phyloP scores from a whole-genome alignment of 2,888 invertebrate species.

The Hydrotaea diabolus region DNA sequence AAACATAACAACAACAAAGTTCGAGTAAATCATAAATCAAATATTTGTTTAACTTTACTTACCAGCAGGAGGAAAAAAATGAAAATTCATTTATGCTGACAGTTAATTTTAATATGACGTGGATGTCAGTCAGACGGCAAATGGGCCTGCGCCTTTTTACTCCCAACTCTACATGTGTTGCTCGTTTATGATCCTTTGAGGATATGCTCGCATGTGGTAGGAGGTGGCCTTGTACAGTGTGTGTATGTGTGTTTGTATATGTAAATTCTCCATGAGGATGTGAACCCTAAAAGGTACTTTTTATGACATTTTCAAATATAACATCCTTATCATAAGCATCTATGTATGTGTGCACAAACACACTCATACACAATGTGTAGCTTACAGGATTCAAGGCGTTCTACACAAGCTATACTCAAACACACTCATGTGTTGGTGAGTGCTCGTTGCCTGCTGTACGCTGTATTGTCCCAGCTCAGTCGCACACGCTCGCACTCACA shows the following conservation, averaged over 20 bases:
- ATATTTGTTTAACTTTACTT: slow-evolving; percentile 21
- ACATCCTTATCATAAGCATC: slow-evolving; percentile 10
- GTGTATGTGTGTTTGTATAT: neutral
- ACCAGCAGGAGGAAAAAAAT: too few species aligned
- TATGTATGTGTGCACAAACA: too few species aligned
- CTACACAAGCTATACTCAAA: too few species aligned
- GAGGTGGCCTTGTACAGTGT: neutral
- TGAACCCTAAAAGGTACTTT: neutral
- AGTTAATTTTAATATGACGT: too few species aligned
- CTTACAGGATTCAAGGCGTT: too few species aligned
- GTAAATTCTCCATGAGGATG: neutral
- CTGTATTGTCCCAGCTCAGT: too few species aligned
- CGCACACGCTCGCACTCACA: neutral
- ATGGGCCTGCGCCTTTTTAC: too few species aligned
- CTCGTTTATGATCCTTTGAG: slow-evolving; percentile 3
- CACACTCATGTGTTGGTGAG: too few species aligned
- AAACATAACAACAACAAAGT: neutral
- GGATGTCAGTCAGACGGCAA: neutral
- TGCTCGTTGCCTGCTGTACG: too few species aligned
- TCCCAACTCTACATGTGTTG: neutral
- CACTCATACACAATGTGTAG: neutral
- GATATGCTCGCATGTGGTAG: neutral
- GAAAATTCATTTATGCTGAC: slow-evolving; percentile 2
- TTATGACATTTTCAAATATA: slow-evolving; percentile 12
- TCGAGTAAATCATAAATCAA: slow-evolving; percentile 19